A percentile compares a stretch with the other conserved stretches of the same genome.
phyloP scores from a whole-genome alignment of 2,888 invertebrate species.

The Habrosyne pyritoides region DNA sequence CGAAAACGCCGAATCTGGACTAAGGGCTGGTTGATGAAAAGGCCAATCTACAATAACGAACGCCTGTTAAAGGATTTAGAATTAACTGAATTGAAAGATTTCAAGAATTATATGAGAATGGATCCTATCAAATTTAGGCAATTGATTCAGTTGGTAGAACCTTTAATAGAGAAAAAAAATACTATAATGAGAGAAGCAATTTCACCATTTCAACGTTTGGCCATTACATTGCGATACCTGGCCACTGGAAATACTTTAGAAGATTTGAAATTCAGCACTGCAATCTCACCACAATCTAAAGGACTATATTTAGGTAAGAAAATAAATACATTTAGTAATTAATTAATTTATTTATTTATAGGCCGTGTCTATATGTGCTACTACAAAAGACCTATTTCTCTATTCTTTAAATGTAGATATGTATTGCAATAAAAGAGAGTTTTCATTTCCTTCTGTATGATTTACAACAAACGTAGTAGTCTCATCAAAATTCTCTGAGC shows the following conservation, averaged over 20 bases:
- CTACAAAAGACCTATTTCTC: too few species aligned
- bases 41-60: slow-evolving; percentile 12
- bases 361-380: too few species aligned
- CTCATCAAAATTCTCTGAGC: too few species aligned
- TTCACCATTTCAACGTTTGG: slow-evolving; percentile 14
- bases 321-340: too few species aligned
- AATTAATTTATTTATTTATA: too few species aligned
- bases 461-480: too few species aligned
- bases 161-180: slow-evolving; percentile 10
- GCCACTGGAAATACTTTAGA: slow-evolving; percentile 11
- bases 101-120: slow-evolving; percentile 15
- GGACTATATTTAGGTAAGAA: too few species aligned
- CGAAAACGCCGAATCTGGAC: slow-evolving; percentile 10
- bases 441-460: too few species aligned
- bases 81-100: slow-evolving; percentile 15
- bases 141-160: slow-evolving; percentile 9
- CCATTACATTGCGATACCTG: slow-evolving; percentile 15
- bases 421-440: too few species aligned
- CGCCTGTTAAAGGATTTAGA: slow-evolving; percentile 13
- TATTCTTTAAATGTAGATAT: too few species aligned
- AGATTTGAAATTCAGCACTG: slow-evolving; percentile 12
- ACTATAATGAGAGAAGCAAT: slow-evolving; percentile 14
- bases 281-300: slow-evolving; percentile 10
- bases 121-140: slow-evolving; percentile 12
- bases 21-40: slow-evolving; percentile 9